phyloP scores from a whole-genome alignment of 2,113 vertebrate species.

The Oostethus manadensis region DNA sequence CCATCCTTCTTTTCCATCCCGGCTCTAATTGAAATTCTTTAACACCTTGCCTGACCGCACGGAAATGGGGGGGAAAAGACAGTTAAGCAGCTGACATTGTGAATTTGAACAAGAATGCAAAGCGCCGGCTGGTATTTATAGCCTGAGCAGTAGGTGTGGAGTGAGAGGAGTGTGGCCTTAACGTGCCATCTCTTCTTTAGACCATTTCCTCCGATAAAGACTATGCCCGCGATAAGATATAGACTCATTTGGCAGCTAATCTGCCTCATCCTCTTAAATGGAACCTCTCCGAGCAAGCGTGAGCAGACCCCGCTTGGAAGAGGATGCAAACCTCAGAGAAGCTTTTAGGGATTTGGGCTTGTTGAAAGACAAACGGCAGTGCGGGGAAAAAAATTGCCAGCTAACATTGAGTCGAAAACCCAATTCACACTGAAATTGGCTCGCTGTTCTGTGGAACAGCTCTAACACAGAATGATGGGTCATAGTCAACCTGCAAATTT shows the following conservation, averaged over 20 bases:
- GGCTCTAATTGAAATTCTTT: constrained; percentile 31
- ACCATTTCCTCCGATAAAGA: constrained; percentile 44
- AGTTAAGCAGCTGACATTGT: constrained; percentile 16
- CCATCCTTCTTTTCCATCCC: constrained; percentile 24
- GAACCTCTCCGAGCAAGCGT: constrained; percentile 3
- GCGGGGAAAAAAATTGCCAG: constrained; percentile 24
- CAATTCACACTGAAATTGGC: not conserved
- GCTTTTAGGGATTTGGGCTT: constrained; percentile 34
- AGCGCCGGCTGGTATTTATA: constrained; percentile 54
- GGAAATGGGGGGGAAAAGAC: constrained; percentile 11
- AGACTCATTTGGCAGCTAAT: constrained; percentile 47
- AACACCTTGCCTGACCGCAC: constrained; percentile 19
- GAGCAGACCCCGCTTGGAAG: not conserved
- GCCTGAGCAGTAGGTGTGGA: constrained; percentile 55
- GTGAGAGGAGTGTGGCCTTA: constrained; percentile 50
- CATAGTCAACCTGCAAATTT: too few relatives aligned
- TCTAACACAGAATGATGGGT: too few relatives aligned
- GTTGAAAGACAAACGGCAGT: constrained; percentile 41
- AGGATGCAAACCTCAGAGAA: constrained; percentile 4
- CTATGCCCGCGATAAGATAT: constrained; percentile 50
- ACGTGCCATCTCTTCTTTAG: not conserved
- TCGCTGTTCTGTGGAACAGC: too few relatives aligned
- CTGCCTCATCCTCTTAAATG: constrained; percentile 42
- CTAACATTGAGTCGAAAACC: constrained; percentile 37
- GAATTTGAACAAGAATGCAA: constrained; percentile 16